Base-by-base conservation (phyloP, 1,140 invertebrate species). In the Hycleus phaleratus region DNA sequence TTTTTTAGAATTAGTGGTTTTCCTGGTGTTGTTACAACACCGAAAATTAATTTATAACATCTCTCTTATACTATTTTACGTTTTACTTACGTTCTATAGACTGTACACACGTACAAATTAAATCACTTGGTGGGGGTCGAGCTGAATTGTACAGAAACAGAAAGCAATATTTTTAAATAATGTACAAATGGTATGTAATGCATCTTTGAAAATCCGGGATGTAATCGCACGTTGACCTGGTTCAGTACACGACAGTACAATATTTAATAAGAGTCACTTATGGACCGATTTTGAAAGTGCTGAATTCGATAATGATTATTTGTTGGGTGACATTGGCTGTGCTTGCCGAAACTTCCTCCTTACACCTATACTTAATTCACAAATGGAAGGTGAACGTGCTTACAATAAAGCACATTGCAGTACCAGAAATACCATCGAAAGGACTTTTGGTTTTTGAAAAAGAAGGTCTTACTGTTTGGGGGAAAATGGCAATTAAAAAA, bases 171-270 rank as follows among this genome's bases (percentile, higher is more conserved):
- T 72, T 71, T 61, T 70, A 67, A 3, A 71, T 8, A 74, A 75
- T 54, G 64, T 73, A 0, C 71, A 74, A 65, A 51, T 62, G 5
- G 50, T 73, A 8, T 67, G 64, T 49, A 63, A 70, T 64, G 18
- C 62, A 4, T 12, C 62, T 32, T 44, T 66, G 9, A 11, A 45
- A 43, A 63, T 73, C 11, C 42, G 44, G 25, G 56, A 73, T 47
- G 61, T 74, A 38, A 66, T 73, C 10, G 71, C 71, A 55, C 62
- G 73, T 26, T 77, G 73, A 70, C 74, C 72, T 43, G 72, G 74
- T 38, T 72, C 67, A 32, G 64, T 68, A 4, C 72, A 77, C 62
- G 74, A 76, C 61, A 56, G 56, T 5, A 67, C 62, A 26, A 72
- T 75, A 45, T 75, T 74, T 54, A 54, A 64, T 40, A 62, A 66